Base-by-base conservation (phyloP, 2,113 vertebrate genomes). In the Machaerirhynchus nigripectus region DNA sequence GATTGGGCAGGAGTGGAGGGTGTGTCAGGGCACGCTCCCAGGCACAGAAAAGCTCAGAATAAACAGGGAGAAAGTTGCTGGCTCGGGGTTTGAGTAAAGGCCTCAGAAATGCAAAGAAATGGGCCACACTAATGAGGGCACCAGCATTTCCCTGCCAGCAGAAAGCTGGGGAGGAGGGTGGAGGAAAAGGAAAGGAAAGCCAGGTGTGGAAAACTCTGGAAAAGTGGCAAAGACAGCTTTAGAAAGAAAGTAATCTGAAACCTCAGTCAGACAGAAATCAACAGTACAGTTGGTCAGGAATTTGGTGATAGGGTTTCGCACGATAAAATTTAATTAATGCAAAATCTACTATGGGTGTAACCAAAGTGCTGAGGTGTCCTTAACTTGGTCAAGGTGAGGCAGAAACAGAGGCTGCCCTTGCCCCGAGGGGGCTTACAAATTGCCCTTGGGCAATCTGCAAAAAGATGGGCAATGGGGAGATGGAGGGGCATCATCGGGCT, bases 1-100 rank as follows among this genome's bases (percentile, higher is more conserved):
- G 96, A 96, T 89, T 95, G 95, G 94, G 37, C 78, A 81, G 82
- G 84, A 94, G 49, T 2, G 1, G 90, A 96, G 94, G 94, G 92
- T 93, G 95, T 96, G 83, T 65, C 15, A 21, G 61, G 91, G 49
- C 74, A 95, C 0, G 59, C 93, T 97, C 91, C 90, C 77, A 91
- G 90, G 84, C 90, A 89, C 55, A 87, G 78, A 88, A 87, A 93
- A 91, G 55, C 81, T 95, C 65, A 44, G 50, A 91, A 95, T 50
- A 95, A 95, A 86, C 81, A 85, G 47, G 37, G 81, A 92, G 77
- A 88, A 90, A 92, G 85, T 81, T 3, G 17, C n/a, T 85, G 55
- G 46, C n/a, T 5, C 3, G 15, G 59, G 28, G 31, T 37, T 78
- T 76, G 67, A 89, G 91, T 44, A 71, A 86, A 88, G 46, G 46